Conservation (phyloP, 2,888 invertebrate species). For the Cephus nigrinus region DNA sequence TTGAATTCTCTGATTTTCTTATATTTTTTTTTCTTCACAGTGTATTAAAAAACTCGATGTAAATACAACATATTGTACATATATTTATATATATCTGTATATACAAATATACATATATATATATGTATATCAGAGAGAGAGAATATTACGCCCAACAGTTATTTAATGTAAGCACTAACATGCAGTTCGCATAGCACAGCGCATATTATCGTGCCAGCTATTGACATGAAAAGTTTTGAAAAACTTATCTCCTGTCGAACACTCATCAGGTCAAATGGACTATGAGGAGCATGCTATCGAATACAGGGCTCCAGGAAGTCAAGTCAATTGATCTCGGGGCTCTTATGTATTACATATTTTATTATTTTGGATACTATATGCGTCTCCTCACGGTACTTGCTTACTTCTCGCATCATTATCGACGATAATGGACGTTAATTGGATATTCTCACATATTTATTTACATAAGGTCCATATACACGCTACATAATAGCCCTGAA, state of each 20-base stretch:
- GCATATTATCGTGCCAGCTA: slow-evolving; percentile 55
- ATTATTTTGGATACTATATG: not conserved
- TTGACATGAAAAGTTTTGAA: slow-evolving; percentile 46
- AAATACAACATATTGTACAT: too few species aligned
- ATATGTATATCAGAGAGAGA: not conserved
- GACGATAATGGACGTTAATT: not conserved
- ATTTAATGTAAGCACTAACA: slow-evolving; percentile 50
- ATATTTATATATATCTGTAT: too few species aligned
- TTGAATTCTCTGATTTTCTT: too few species aligned
- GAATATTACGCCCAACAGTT: slow-evolving; percentile 17
- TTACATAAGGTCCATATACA: not conserved
- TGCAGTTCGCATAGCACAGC: slow-evolving; percentile 58
- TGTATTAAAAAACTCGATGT: too few species aligned
- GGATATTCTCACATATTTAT: slow-evolving; percentile 6
- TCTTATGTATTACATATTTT: slow-evolving; percentile 45
- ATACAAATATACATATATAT: too few species aligned
- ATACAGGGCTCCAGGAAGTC: slow-evolving; percentile 54
- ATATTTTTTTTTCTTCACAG: too few species aligned
- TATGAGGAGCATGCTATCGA: slow-evolving; percentile 56
- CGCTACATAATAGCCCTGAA: slow-evolving; percentile 55
- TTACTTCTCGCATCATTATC: not conserved
- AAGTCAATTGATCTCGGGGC: slow-evolving; percentile 48
- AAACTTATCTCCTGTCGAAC: slow-evolving; percentile 34
- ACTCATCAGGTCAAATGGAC: slow-evolving; percentile 38
- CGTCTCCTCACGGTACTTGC: not conserved